Base-by-base conservation (phyloP, 2,888 invertebrate species). In the Arge pagana region DNA sequence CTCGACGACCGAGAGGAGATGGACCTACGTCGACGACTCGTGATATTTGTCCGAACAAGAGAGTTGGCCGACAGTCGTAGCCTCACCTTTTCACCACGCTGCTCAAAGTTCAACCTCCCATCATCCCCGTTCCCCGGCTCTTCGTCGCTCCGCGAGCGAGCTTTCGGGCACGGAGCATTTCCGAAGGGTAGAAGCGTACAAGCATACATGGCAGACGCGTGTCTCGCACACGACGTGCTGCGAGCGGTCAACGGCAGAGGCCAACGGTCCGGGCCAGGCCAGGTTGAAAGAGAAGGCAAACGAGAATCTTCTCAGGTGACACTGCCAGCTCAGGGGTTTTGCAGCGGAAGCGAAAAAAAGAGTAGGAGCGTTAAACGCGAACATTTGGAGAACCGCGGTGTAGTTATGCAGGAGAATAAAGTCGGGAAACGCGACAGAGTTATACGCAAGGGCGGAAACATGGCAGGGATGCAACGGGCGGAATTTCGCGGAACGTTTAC, bases 41-140 rank as follows among this genome's bases (percentile, higher is more conserved):
- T 58, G 57, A 61, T 61, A 61, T 61, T 60, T 61, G 58, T 61
- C 60, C 57, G 55, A 61, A 61, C 60, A 60, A 61, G 58, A 56
- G 57, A 45, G 55, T 56, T 48, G 58, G 50, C 62, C 57, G 41
- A 31, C 39, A 30, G 30, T 31, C 30, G 35, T 48, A 24, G 33
- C 51, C 54, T 56, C 58, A 53, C 56, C 56, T 59, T 57, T 58
- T 60, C 59, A 61, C 61, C 60, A 63, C 60, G 64, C 59, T 60
- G 58, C 62, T 64, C 60, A 57, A 51, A 61, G 59, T 60, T 63
- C 58, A 64, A 53, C 56, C 53, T 54, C 54, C 56, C 62, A 63
- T 58, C 48, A 52, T 54, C 62, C 23, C 23, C 33, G 45, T n/a
- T n/a, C n/a, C n/a, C n/a, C n/a, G n/a, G n/a, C n/a, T n/a, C n/a